Conservation (phyloP, 2,113 vertebrate genomes). For the Carollia perspicillata region DNA sequence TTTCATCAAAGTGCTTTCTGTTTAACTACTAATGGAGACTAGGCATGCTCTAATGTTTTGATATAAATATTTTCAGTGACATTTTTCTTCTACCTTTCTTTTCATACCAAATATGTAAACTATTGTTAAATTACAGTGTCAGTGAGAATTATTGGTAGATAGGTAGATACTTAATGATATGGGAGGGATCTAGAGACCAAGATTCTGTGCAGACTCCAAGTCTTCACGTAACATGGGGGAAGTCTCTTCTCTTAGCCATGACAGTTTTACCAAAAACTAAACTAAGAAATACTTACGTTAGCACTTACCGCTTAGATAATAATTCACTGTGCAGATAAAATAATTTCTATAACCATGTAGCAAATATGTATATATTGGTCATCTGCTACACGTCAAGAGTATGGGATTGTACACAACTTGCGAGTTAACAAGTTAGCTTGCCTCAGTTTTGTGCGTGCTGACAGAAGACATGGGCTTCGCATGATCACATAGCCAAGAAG, state of each 20-base stretch:
- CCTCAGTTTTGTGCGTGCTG: not conserved
- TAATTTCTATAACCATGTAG: not conserved
- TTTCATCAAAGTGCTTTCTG: not conserved
- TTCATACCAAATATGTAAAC: not conserved
- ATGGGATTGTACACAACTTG: not conserved
- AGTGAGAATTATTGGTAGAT: not conserved
- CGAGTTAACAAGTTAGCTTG: not conserved
- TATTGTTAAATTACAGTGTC: not conserved
- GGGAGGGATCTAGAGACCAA: not conserved
- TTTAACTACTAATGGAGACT: not conserved
- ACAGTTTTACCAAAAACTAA: not conserved
- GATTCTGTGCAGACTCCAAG: not conserved
- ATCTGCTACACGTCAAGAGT: not conserved
- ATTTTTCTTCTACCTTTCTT: not conserved
- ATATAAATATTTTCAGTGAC: slow-evolving; percentile 7
- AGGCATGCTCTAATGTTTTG: not conserved
- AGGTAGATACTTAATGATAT: not conserved
- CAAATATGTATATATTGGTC: not conserved
- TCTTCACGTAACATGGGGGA: not conserved
- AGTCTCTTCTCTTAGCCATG: not conserved
- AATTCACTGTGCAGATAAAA: not conserved
- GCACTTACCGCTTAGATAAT: not conserved
- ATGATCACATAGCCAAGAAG: not conserved
- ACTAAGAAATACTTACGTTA: not conserved
- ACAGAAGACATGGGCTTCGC: not conserved